Evolutionary conservation across 2,888 invertebrate species (phyloP), one percentile per base, ranked within the genome.

Genomic region (Rhodophaea formosa): DNA sequence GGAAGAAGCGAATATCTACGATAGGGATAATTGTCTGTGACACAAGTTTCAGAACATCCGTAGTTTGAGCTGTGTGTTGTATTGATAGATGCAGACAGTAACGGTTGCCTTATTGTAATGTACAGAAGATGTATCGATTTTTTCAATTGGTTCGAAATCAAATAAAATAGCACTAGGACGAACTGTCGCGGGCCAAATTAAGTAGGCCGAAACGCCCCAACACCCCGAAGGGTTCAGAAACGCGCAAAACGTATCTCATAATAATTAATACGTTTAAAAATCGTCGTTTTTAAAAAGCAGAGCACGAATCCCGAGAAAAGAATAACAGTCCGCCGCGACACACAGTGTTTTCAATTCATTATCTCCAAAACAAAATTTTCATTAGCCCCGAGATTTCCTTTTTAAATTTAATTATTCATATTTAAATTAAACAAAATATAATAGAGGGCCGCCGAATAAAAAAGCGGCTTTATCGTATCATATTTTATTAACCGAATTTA

Each of bases 391-490:
- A 87, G 89, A 88, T 88, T 89, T 88, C 88, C 85, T 87, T 88
- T 89, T 88, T 86, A 85, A 86, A 88, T 87, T 89, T 88, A 91
- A 90, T 90, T 90, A 91, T 90, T 89, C 89, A 90, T 89, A 89
- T 90, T 90, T 90, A 89, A 91, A 90, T 90, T 91, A 89, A 89
- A 90, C 89, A 90, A 86, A 90, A 90, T 89, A 91, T 89, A 90
- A 90, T 90, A 89, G 88, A 88, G 87, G 88, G 84, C 84, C 79
- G 83, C 71, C 70, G 75, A 77, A 80, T 76, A 83, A 86, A 82
- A 82, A 82, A 77, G 82, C 86, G 82, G 88, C 84, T 86, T 88
- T 90, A 89, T 90, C 90, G 86, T 88, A 87, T 88, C 86, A 90
- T 90, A 89, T 91, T 90, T 91, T 90, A 90, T 89, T 89, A 89